Evolutionary conservation across 1,140 invertebrate species (phyloP), one percentile per base, ranked within the genome.

Genomic region (Littorina saxatilis): DNA sequence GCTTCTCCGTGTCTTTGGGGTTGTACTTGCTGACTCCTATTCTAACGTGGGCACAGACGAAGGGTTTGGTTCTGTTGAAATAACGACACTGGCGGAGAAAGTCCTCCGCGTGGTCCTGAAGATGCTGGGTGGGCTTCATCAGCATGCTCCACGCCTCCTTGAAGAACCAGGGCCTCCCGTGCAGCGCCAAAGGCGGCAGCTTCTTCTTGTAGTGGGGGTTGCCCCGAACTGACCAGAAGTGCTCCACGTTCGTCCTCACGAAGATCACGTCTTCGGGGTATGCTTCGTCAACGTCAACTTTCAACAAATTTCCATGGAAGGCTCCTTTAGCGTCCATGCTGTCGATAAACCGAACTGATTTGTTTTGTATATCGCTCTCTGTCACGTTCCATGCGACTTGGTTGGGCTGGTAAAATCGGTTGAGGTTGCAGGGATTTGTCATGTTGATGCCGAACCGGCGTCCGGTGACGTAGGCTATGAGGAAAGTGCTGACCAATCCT

Each of bases 21-120:
- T 70, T 70, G 27, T 27, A 32, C 35, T 37, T 29, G 32, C 66
- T 70, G 66, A 29, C 76, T 40, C 87, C 87, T 11, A 84, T 82
- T 58, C 87, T 52, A 7, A 85, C 83, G 35, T 88, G 87, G 11
- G 82, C 83, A 73, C 87, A 88, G 0, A 87, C 75, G 5, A 88
- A 66, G 15, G 66, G 66, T 1, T 50, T 37, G 0, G 66, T 70
- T 70, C 37, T 70, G 37, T 70, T 70, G 11, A 32, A 70, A 37
- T 35, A 70, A 11, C 50, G n/a, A n/a, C n/a, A n/a, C n/a, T n/a
- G n/a, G n/a, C 20, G 72, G 32, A 74, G 47, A 2, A 73, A 9
- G 37, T 23, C 5, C 9, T 73, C 39, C 39, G 23, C 70, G 39
- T 37, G 70, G n/a, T 73, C 20, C 39, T 23, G 17, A 7, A 43